These are phyloP conservation scores for Pseudomyrmex flavicornis DNA, from an alignment of 1,140 invertebrate species.

Conservation along the genomic window DNA sequence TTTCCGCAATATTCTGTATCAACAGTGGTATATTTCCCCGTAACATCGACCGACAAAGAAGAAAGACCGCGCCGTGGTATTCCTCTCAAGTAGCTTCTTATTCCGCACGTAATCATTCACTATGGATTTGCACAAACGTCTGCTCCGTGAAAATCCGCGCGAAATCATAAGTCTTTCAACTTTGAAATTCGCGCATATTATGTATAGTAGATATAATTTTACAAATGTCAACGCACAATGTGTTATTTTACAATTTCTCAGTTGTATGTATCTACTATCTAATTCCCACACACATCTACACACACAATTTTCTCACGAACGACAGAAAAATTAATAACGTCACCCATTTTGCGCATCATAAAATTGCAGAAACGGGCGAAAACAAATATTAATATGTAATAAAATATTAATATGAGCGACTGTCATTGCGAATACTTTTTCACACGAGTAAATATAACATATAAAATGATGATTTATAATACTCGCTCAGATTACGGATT, in stretches of 20 bases:
- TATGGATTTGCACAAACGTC: slow-evolving; percentile 47
- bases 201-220: slow-evolving; percentile 33
- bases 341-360: not conserved
- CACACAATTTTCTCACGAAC: not conserved
- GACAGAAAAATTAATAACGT: slow-evolving; percentile 11
- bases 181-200: not conserved
- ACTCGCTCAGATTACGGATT: not conserved
- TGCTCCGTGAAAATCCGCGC: not conserved
- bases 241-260: slow-evolving; percentile 35
- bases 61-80: slow-evolving; percentile 7
- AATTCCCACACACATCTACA: too few relatives aligned
- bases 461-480: not conserved
- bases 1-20: slow-evolving; percentile 51
- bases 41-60: slow-evolving; percentile 23
- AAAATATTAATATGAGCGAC: not conserved
- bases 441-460: not conserved
- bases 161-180: slow-evolving; percentile 19
- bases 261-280: not conserved
- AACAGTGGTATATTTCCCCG: slow-evolving; percentile 47
- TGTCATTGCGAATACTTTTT: slow-evolving; percentile 3
- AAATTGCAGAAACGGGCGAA: not conserved
- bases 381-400: slow-evolving; percentile 1
- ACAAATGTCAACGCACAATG: not conserved
- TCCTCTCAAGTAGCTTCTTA: slow-evolving; percentile 41
- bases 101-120: slow-evolving; percentile 49